A percentile compares a stretch with the other conserved stretches of the same genome.
Evolutionary conservation across 2,797 vertebrate species (phyloP).

Genomic region (Eulemur coronatus): DNA sequence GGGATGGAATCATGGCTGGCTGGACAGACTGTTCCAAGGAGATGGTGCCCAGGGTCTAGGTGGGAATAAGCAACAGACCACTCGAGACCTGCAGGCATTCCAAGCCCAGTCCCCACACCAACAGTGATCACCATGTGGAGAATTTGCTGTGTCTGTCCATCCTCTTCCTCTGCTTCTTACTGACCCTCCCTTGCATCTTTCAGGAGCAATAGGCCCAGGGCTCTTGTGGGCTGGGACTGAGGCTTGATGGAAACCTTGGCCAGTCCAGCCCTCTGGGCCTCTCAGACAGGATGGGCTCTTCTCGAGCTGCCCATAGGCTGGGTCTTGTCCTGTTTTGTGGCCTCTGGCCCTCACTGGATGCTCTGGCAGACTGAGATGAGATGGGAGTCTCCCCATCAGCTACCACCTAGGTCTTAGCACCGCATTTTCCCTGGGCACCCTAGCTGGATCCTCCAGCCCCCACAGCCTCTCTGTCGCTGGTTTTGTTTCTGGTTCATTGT

Average conservation of each 20-base stretch:
- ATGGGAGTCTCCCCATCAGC: background rate
- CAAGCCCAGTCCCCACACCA: background rate
- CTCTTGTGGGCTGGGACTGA: background rate
- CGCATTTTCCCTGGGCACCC: background rate
- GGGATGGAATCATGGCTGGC: background rate
- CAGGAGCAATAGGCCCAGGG: background rate
- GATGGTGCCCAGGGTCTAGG: background rate
- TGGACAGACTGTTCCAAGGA: background rate
- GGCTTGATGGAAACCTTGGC: background rate
- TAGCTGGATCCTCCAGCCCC: background rate
- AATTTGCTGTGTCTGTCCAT: background rate
- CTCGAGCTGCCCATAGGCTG: background rate
- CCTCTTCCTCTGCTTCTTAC: background rate
- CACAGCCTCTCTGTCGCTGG: background rate
- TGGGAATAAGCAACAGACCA: background rate
- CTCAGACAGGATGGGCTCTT: background rate
- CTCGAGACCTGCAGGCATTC: background rate
- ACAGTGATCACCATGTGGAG: background rate
- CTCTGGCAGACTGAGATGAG: background rate
- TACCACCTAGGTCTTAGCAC: background rate
- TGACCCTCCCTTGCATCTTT: conserved; percentile 22
- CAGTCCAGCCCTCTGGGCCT: background rate
- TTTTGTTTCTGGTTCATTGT: background rate
- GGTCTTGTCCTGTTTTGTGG: background rate
- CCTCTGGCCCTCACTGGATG: background rate